Evolutionary conservation across 2,797 vertebrate genomes (phyloP).

Genomic region (Oreochromis mossambicus): DNA sequence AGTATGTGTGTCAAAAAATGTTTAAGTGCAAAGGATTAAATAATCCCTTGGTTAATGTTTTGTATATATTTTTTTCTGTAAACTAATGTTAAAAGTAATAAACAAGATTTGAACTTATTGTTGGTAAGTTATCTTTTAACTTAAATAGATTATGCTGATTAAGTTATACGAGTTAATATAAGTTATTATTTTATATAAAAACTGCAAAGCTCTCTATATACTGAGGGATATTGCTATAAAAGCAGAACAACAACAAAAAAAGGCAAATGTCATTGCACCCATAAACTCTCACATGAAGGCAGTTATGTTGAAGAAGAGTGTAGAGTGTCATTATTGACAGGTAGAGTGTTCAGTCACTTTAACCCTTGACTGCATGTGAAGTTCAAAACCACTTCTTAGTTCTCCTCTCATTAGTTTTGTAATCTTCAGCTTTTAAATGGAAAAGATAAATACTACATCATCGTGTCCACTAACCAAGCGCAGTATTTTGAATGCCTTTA

Average conservation of each 20-base stretch:
- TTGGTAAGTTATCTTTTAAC: background rate
- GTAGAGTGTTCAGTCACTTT: background rate
- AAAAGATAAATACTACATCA: background rate
- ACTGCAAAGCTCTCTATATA: background rate
- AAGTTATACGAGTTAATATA: background rate
- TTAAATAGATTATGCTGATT: background rate
- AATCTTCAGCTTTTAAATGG: background rate
- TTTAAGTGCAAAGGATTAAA: background rate
- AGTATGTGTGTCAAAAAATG: background rate
- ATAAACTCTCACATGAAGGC: background rate
- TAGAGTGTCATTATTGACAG: background rate
- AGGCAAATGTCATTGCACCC: background rate
- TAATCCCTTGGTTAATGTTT: rapidly evolving
- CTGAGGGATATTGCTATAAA: background rate
- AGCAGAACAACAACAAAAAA: background rate
- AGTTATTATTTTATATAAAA: background rate
- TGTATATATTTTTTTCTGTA: background rate
- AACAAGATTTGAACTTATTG: background rate
- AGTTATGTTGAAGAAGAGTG: background rate
- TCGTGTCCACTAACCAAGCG: background rate
- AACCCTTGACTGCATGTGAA: background rate
- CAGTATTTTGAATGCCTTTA: background rate
- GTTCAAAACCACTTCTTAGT: background rate
- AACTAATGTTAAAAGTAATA: background rate
- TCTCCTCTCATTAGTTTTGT: background rate